Conservation (phyloP, 35 echinoderm and acorn worm species). For the Amphiura filiformis region DNA sequence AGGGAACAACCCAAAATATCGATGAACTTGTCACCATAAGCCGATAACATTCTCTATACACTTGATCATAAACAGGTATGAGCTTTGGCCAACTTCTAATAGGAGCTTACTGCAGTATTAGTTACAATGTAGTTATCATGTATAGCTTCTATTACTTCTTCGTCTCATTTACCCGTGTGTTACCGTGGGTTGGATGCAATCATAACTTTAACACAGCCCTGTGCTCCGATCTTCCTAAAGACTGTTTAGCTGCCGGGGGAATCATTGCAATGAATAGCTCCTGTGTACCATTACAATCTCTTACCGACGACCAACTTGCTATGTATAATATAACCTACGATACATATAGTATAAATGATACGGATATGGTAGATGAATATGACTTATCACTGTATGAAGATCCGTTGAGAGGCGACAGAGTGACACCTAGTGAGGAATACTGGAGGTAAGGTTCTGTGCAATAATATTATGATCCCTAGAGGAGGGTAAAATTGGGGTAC, state of each 20-base stretch:
- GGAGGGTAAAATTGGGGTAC: too few relatives aligned
- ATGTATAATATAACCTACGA: too few relatives aligned
- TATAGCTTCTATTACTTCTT: slow-evolving; percentile 85
- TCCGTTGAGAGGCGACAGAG: slow-evolving; percentile 29
- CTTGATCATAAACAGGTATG: slow-evolving; percentile 62
- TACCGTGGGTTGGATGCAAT: slow-evolving; percentile 80
- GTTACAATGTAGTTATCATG: slow-evolving; percentile 96
- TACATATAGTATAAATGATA: too few relatives aligned
- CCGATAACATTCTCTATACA: too few relatives aligned
- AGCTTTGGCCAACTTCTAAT: slow-evolving; percentile 74
- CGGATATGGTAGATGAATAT: slow-evolving; percentile 12
- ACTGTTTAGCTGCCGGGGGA: too few relatives aligned
- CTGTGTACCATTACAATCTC: too few relatives aligned
- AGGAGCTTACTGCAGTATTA: slow-evolving; percentile 60
- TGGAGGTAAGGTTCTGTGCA: slow-evolving; percentile 73
- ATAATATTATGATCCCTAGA: too few relatives aligned
- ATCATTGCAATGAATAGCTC: too few relatives aligned
- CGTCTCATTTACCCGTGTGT: slow-evolving; percentile 51
- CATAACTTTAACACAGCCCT: slow-evolving; percentile 68
- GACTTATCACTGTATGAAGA: slow-evolving; percentile 56
- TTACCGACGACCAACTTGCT: too few relatives aligned
- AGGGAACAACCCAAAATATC: too few relatives aligned
- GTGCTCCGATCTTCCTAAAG: not conserved
- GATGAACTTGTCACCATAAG: too few relatives aligned
- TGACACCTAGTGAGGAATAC: slow-evolving; percentile 78